Base-by-base conservation (phyloP, 2,888 invertebrate species). In the Calameuta pallipes region DNA sequence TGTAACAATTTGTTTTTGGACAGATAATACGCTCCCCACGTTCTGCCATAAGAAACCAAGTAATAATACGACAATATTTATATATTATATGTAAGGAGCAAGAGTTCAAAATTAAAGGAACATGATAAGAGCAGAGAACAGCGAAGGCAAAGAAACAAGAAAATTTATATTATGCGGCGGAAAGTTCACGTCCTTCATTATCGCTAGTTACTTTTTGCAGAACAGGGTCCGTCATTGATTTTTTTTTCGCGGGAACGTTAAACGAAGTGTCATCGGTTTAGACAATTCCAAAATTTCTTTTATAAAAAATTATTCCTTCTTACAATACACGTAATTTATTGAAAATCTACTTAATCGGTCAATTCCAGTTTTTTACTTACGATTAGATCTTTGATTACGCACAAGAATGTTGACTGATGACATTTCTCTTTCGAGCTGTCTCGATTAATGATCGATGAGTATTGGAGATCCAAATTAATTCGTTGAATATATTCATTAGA, bases 1-100 rank as follows among this genome's bases (percentile, higher is more conserved):
- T 71, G 71, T 30, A 9, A 23, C 71, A n/a, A 11, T 71, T 71
- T 71, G 30, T 13, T 34, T 71, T 71, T 71, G 23, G 23, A 71
- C 23, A 23, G 34, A 33, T 71, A 71, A n/a, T 56, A 33, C 23
- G 23, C 23, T 11, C 31, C 68, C 31, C 33, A 30, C 30, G 35
- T 69, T 80, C 68, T 74, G 75, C 56, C 76, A 82, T 80, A 75
- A 77, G 30, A 81, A 78, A 77, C 37, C 23, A 56, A 77, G 73
- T 82, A 79, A 79, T 75, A 75, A 83, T 78, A 76, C 75, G 82
- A 80, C 80, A 83, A 83, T 83, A 83, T 78, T 37, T 78, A 74
- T 77, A 33, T 56, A 79, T 76, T 79, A 80, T 75, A 41, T 80
- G 75, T 80, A 77, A 77, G 23, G 75, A 75, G 36, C 31, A 71